A percentile compares a stretch with the other conserved stretches of the same genome.
These are phyloP conservation scores for Crotophaga sulcirostris DNA, from an alignment of 2,113 vertebrate species.

Conservation along the genomic window DNA sequence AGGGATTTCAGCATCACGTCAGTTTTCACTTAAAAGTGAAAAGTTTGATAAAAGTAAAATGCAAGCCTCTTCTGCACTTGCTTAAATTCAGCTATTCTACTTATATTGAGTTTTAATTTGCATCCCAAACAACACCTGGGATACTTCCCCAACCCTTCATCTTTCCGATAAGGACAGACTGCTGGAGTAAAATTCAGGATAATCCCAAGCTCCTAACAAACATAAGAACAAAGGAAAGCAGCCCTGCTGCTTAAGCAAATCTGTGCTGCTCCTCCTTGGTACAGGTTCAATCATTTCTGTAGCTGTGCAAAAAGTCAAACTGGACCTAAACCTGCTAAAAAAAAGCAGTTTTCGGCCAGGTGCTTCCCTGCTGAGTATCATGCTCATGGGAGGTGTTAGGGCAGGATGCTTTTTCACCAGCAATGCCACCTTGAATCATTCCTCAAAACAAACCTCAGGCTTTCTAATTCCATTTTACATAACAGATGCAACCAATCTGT, in stretches of 20 bases:
- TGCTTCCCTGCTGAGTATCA: not conserved
- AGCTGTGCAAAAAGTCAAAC: not conserved
- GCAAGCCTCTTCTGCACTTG: not conserved
- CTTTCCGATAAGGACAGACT: not conserved
- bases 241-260: not conserved
- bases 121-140: not conserved
- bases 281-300: not conserved
- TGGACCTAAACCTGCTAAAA: not conserved
- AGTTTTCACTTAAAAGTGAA: not conserved
- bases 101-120: not conserved
- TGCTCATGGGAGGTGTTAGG: not conserved
- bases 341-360: not conserved
- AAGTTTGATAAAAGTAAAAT: not conserved
- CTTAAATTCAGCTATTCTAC: not conserved
- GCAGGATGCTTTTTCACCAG: not conserved
- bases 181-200: not conserved
- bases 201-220: not conserved
- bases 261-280: not conserved
- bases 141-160: not conserved
- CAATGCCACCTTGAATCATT: not conserved
- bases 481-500: slow-evolving; percentile 14
- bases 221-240: not conserved
- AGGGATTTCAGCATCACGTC: not conserved
- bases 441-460: not conserved
- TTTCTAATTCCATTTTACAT: not conserved